phyloP scores from a whole-genome alignment of 2,113 vertebrate genomes.

The Petrocephalus zakoni region DNA sequence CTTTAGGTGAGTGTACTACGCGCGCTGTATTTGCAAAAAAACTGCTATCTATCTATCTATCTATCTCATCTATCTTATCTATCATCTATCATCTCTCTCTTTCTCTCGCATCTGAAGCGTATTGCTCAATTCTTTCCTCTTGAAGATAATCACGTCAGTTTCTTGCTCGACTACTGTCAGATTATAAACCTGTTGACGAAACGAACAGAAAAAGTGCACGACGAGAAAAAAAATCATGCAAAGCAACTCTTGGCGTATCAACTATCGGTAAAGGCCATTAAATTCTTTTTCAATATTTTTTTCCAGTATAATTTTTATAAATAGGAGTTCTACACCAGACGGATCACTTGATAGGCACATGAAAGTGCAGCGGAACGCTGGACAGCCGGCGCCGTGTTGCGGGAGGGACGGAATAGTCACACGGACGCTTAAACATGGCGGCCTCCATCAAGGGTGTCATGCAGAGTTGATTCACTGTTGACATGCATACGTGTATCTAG shows the following conservation, averaged over 20 bases:
- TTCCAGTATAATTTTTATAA: background rate
- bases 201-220: background rate
- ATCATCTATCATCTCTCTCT: too few relatives aligned
- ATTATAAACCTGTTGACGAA: background rate
- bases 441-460: background rate
- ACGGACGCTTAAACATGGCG: slow-evolving; percentile 42
- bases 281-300: background rate
- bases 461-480: background rate
- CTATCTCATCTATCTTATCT: too few relatives aligned
- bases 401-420: slow-evolving; percentile 30
- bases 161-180: background rate
- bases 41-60: too few relatives aligned
- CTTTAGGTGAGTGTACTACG: too few relatives aligned
- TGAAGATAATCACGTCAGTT: background rate
- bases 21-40: background rate
- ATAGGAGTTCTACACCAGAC: background rate
- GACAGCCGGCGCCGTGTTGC: slow-evolving; percentile 31
- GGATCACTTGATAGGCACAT: background rate
- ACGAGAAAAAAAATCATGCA: background rate
- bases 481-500: background rate
- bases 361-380: background rate
- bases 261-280: background rate
- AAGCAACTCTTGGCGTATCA: background rate
- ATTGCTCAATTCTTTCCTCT: background rate
- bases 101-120: background rate